Conservation (phyloP, 2,888 invertebrate species). For the Cryptus armator region DNA sequence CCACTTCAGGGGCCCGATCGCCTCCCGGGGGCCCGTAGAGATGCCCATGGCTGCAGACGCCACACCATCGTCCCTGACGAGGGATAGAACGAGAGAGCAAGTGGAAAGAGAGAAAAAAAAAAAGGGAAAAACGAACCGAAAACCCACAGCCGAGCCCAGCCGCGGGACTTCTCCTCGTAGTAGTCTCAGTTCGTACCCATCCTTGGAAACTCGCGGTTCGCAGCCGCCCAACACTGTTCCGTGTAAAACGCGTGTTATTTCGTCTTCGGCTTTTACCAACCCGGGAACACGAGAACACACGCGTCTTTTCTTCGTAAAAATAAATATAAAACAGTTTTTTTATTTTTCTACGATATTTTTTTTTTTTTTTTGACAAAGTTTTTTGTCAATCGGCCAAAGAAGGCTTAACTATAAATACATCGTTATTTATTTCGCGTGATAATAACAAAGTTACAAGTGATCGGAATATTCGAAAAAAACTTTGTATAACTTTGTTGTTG, state of each 20-base stretch:
- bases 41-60: constrained; percentile 80
- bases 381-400: not conserved
- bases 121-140: constrained; percentile 82
- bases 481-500: not conserved
- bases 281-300: constrained; percentile 46
- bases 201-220: constrained; percentile 83
- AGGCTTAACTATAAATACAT: not conserved
- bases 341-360: not conserved
- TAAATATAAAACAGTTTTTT: not conserved
- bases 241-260: constrained; percentile 59
- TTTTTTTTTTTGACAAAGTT: not conserved
- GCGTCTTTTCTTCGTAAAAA: constrained; percentile 42
- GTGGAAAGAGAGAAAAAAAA: constrained; percentile 74
- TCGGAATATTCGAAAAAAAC: not conserved
- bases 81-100: constrained; percentile 44
- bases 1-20: constrained; percentile 72
- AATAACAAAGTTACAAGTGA: constrained; percentile 20
- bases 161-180: constrained; percentile 80
- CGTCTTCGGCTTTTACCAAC: constrained; percentile 20
- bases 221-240: constrained; percentile 66
- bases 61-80: constrained; percentile 79
- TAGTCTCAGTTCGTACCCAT: constrained; percentile 84
- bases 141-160: constrained; percentile 82
- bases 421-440: not conserved
- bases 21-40: constrained; percentile 80